These are phyloP conservation scores for Heterochromis multidens DNA, from an alignment of 2,113 vertebrate genomes.

Conservation along the genomic window DNA sequence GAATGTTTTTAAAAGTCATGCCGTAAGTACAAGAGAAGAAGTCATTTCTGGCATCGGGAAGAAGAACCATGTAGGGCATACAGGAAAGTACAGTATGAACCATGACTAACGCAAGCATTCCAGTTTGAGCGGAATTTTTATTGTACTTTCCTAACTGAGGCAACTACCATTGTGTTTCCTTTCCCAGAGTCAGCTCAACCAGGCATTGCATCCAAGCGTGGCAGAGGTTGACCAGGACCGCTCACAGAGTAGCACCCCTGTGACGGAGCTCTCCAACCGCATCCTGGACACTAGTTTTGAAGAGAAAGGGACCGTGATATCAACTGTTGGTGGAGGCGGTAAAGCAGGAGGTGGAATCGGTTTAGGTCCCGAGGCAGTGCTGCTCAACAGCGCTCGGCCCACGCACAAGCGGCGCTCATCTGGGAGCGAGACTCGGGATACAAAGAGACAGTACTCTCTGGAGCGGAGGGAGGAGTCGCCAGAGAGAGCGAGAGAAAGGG, in stretches of 20 bases:
- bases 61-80: background rate
- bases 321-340: background rate
- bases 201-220: slow-evolving; percentile 18
- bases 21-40: background rate
- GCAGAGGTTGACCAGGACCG: slow-evolving; percentile 76
- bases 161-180: background rate
- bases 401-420: slow-evolving; percentile 91
- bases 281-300: slow-evolving; percentile 86
- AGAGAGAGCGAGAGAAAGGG: slow-evolving; percentile 61
- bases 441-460: slow-evolving; percentile 91
- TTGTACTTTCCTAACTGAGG: background rate
- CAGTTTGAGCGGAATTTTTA: background rate
- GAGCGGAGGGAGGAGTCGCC: slow-evolving; percentile 76
- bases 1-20: background rate
- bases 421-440: slow-evolving; percentile 86
- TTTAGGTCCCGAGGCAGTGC: slow-evolving; percentile 39
- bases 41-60: background rate
- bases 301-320: slow-evolving; percentile 56
- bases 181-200: slow-evolving; percentile 11
- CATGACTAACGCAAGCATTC: background rate
- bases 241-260: slow-evolving; percentile 85
- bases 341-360: slow-evolving; percentile 44
- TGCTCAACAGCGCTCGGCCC: slow-evolving; percentile 77
- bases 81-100: background rate
- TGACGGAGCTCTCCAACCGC: slow-evolving; percentile 89